A percentile compares a stretch with the other conserved stretches of the same genome.
Evolutionary conservation across 2,797 vertebrate genomes (phyloP).

Genomic region (Bradypodion pumilum): DNA sequence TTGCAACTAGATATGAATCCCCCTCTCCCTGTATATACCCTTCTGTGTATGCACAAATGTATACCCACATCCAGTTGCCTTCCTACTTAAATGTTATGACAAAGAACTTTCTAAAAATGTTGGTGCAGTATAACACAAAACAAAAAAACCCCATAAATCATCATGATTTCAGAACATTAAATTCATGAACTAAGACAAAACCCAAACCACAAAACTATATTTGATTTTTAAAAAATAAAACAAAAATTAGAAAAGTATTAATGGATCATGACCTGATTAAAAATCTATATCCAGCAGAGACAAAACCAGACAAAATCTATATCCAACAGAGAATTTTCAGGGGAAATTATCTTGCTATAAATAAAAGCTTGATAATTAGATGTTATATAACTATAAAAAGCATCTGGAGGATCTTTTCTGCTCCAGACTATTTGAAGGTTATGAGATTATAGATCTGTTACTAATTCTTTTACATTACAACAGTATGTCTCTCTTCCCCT

Average conservation of each 20-base stretch:
- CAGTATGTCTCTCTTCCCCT: conserved; percentile 18
- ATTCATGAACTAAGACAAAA: background rate
- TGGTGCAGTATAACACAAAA: background rate
- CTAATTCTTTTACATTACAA: conserved; percentile 41
- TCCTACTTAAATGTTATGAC: background rate
- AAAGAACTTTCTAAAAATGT: background rate
- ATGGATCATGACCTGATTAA: conserved; percentile 24
- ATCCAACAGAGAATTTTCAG: conserved; percentile 15
- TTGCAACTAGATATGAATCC: too few species aligned
- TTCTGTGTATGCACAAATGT: background rate
- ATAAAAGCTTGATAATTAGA: conserved; percentile 28
- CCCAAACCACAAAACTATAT: background rate
- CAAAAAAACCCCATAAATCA: background rate
- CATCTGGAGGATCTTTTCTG: background rate
- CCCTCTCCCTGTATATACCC: background rate
- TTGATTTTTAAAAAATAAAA: background rate
- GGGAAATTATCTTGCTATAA: conserved; percentile 37
- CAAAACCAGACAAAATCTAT: conserved; percentile 12
- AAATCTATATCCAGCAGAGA: conserved; percentile 29
- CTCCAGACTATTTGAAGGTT: conserved; percentile 29
- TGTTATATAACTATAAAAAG: background rate
- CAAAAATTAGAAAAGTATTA: accelerated
- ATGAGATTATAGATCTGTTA: conserved; percentile 39
- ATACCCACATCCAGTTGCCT: background rate
- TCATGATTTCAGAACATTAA: too few species aligned